A percentile compares a stretch with the other conserved stretches of the same genome.
phyloP scores from a whole-genome alignment of 1,140 invertebrate species.

The Diploscapter pachys region DNA sequence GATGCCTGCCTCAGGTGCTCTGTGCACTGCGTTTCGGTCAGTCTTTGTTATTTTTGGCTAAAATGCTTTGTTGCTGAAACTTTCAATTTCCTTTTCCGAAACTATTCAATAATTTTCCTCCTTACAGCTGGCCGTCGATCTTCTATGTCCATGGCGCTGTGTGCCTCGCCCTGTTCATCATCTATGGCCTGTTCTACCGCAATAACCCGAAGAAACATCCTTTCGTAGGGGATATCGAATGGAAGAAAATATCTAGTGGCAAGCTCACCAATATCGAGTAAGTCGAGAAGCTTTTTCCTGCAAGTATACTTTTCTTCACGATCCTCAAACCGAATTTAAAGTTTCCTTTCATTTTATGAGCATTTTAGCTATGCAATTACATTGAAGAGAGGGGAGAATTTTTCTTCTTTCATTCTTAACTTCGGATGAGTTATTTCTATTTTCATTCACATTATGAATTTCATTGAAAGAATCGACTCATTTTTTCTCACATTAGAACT shows the following conservation, averaged over 20 bases:
- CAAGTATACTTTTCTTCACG: too few species aligned
- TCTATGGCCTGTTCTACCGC: conserved; percentile 51
- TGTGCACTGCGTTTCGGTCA: conserved; percentile 27
- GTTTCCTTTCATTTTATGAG: too few species aligned
- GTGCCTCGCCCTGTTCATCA: conserved; percentile 44
- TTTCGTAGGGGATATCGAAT: conserved; percentile 52
- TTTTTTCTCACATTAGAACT: background rate
- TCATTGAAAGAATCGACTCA: background rate
- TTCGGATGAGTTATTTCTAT: background rate
- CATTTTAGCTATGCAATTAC: too few species aligned
- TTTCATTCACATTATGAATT: background rate
- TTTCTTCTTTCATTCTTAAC: too few species aligned
- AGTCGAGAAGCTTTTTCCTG: background rate
- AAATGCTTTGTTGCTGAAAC: background rate
- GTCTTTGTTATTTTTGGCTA: background rate
- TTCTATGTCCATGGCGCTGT: conserved; percentile 52
- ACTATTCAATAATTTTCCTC: too few species aligned
- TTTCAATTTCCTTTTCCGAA: background rate
- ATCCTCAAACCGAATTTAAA: too few species aligned
- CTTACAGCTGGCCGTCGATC: conserved; percentile 49
- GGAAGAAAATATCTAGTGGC: conserved; percentile 52
- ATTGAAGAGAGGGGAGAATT: too few species aligned
- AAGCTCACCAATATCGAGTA: conserved; percentile 35
- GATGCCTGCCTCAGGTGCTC: conserved; percentile 50
- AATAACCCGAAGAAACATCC: conserved; percentile 56